These are phyloP conservation scores for Enteromius thamalakanensis DNA, from an alignment of 2,797 vertebrate species.

Conservation along the genomic window DNA sequence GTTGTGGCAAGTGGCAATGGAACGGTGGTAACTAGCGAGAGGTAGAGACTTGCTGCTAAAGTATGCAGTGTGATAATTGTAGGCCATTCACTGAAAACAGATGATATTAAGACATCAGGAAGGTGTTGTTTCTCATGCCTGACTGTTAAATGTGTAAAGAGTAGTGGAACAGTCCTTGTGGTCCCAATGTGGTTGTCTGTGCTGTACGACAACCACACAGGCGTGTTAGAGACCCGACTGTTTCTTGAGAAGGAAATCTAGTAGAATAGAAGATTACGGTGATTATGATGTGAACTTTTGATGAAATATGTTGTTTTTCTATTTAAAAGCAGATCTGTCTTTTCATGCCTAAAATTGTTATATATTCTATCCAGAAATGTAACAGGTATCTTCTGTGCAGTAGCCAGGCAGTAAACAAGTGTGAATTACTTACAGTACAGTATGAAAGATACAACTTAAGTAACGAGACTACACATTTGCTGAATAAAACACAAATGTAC, in stretches of 20 bases:
- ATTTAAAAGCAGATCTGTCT: conserved; percentile 91
- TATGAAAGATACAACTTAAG: conserved; percentile 71
- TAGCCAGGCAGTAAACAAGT: conserved; percentile 78
- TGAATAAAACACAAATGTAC: conserved; percentile 73
- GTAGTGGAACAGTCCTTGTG: conserved; percentile 91
- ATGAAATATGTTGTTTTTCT: conserved; percentile 93
- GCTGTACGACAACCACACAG: conserved; percentile 93
- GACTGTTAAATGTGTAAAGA: conserved; percentile 92
- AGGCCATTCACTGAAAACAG: conserved; percentile 69
- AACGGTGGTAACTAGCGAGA: conserved; percentile 66
- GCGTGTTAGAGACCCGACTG: conserved; percentile 89
- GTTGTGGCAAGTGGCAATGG: conserved; percentile 67
- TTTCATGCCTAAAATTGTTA: conserved; percentile 85
- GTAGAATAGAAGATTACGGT: conserved; percentile 95
- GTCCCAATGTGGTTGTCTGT: conserved; percentile 85
- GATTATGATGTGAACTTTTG: conserved; percentile 96
- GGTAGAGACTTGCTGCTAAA: conserved; percentile 70
- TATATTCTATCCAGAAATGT: conserved; percentile 83
- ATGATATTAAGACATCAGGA: conserved; percentile 65
- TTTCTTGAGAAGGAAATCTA: conserved; percentile 90
- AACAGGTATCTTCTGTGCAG: conserved; percentile 77
- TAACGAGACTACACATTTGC: conserved; percentile 76
- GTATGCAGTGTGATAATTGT: conserved; percentile 65
- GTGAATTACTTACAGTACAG: conserved; percentile 72
- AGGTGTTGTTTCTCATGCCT: conserved; percentile 90